Evolutionary conservation across 2,113 vertebrate genomes (phyloP).

Genomic region (Microcebus lehilahytsara): DNA sequence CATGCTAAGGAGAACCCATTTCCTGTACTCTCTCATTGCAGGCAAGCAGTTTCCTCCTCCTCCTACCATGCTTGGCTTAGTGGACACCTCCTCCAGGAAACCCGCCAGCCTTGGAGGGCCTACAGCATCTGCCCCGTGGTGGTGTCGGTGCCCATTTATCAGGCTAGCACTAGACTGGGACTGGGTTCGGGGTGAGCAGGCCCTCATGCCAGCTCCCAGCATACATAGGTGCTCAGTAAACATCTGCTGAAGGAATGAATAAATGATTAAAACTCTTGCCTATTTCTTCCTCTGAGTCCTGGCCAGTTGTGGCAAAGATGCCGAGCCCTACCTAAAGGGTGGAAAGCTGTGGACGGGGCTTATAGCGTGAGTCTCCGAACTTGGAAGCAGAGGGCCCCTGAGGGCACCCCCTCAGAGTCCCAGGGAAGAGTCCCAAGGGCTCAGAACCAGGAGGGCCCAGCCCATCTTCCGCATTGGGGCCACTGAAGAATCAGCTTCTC

Average conservation of each 20-base stretch:
- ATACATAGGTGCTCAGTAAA: neutral
- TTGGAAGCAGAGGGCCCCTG: neutral
- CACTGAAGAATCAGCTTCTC: neutral
- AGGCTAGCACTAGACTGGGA: neutral
- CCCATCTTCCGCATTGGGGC: neutral
- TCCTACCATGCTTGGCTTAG: neutral
- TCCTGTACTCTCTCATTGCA: neutral
- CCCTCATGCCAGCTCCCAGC: neutral
- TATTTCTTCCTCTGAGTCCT: neutral
- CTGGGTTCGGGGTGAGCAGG: neutral
- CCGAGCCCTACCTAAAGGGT: neutral
- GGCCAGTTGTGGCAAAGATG: neutral
- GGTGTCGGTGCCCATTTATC: neutral
- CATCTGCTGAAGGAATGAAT: neutral
- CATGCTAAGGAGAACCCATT: neutral
- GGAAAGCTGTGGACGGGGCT: neutral
- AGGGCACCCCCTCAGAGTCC: no score
- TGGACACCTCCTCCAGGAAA: constrained; percentile 6
- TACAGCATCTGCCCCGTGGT: neutral
- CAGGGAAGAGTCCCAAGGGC: neutral
- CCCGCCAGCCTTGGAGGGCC: neutral
- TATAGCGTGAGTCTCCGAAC: neutral
- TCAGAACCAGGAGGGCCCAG: neutral
- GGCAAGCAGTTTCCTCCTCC: neutral
- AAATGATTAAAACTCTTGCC: neutral